phyloP scores from a whole-genome alignment of 1,140 invertebrate species.

The Lepidurus apus region DNA sequence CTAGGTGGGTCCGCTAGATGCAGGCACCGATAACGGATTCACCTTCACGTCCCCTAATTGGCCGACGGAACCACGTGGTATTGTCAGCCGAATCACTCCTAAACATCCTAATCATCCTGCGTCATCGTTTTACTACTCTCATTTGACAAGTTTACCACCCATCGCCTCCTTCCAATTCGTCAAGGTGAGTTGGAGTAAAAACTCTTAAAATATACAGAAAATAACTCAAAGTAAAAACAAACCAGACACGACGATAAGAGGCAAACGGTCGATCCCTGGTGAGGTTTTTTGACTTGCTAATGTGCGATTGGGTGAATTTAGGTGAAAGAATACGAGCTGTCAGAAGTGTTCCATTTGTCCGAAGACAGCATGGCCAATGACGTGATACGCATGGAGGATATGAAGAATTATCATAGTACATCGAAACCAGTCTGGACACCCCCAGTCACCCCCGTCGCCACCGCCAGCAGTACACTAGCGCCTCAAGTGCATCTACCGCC shows the following conservation, averaged over 20 bases:
- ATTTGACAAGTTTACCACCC: slow-evolving; percentile 75
- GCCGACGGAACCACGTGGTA: slow-evolving; percentile 81
- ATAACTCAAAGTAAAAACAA: neutral
- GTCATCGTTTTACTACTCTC: slow-evolving; percentile 90
- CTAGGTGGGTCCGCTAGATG: slow-evolving; percentile 88
- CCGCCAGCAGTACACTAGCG: neutral
- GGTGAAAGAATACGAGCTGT: slow-evolving; percentile 78
- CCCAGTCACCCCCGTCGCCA: neutral
- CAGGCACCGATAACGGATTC: slow-evolving; percentile 93
- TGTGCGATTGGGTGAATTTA: slow-evolving; percentile 46
- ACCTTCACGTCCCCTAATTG: slow-evolving; percentile 94
- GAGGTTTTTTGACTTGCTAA: slow-evolving; percentile 7
- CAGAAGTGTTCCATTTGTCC: slow-evolving; percentile 71
- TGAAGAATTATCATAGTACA: slow-evolving; percentile 31
- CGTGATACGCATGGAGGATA: slow-evolving; percentile 33
- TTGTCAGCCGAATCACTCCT: slow-evolving; percentile 83
- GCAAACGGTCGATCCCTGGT: neutral
- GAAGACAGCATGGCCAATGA: slow-evolving; percentile 51
- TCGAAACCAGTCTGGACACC: neutral
- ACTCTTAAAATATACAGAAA: slow-evolving; percentile 9
- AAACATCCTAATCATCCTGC: slow-evolving; percentile 84
- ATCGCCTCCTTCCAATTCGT: slow-evolving; percentile 85
- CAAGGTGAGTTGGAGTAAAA: slow-evolving; percentile 56
- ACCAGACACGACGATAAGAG: neutral
- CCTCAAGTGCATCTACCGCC: neutral